Base-by-base conservation (phyloP, 2,888 invertebrate species). In the Uropetala carovei region DNA sequence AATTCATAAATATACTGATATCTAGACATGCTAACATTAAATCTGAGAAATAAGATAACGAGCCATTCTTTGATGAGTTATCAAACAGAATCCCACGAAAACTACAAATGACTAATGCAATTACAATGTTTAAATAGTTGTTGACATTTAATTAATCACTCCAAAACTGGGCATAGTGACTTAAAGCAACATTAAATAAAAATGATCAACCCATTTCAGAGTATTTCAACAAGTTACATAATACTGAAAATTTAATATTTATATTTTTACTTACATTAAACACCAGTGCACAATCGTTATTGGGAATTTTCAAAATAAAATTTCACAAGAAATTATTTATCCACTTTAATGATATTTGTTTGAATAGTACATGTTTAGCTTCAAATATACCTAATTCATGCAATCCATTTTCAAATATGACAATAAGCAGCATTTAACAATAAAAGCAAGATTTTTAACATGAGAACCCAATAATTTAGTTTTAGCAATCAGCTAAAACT, bases 381-480 rank as follows among this genome's bases (percentile, higher is more conserved):
- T 89, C 64, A 89, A 89, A 89, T 89, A 89, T 89, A 89, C 64
- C 89, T 89, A 89, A 89, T 89, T 89, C 89, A 89, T 89, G 89
- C 64, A 89, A 89, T 89, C 68, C 89, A 89, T 60, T 64, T 59
- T 89, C 89, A 89, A 68, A 64, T 89, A 89, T 64, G 89, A 89
- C 89, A 89, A 89, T 89, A 89, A 89, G 89, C 89, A 89, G 89
- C 89, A 89, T 89, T 89, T 89, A 89, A 89, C 89, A 89, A 89
- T 89, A 89, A 89, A 89, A 89, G 89, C 89, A 89, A 89, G 89
- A 64, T 89, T 64, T 86, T 89, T 89, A 89, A 89, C 89, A 89
- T 89, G 43, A 89, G 89, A 89, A 89, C 89, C 89, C 89, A 89
- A 89, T 89, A 89, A 89, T 89, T 89, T 89, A 89, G 89, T 89